A percentile compares a stretch with the other conserved stretches of the same genome.
Conservation (phyloP, 2,113 vertebrate genomes). For the Cyprinodon tularosa region DNA sequence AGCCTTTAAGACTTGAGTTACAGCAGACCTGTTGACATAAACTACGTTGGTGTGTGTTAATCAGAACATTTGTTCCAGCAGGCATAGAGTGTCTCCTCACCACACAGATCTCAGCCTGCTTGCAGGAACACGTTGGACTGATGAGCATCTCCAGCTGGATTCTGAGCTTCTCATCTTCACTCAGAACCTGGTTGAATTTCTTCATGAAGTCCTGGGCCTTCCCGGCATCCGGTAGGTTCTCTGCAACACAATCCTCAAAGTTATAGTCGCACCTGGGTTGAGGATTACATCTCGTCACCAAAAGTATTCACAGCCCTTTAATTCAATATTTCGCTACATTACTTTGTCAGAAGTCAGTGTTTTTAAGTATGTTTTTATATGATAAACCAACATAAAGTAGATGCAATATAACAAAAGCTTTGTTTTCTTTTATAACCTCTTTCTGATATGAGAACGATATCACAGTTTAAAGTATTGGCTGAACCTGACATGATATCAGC, state of each 20-base stretch:
- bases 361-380: no score
- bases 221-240: constrained; percentile 96
- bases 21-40: neutral
- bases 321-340: neutral
- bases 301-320: neutral
- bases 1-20: neutral
- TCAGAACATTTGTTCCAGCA: neutral
- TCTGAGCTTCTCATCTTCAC: constrained; percentile 95
- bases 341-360: no score
- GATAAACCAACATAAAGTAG: no score
- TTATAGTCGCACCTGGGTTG: neutral
- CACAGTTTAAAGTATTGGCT: no score
- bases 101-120: constrained; percentile 98
- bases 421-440: no score
- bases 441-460: no score
- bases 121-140: constrained; percentile 97
- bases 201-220: constrained; percentile 99
- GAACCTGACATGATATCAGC: no score
- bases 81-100: constrained; percentile 78
- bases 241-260: constrained; percentile 67
- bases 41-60: neutral
- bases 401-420: no score
- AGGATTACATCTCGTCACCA: neutral
- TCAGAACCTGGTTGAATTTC: constrained; percentile 97
- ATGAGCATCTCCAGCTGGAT: constrained; percentile 93